Percentiles rank a stretch among this genome's conserved stretches.
Conservation (phyloP, 2,797 vertebrate species). For the Cirrhinus molitorella region DNA sequence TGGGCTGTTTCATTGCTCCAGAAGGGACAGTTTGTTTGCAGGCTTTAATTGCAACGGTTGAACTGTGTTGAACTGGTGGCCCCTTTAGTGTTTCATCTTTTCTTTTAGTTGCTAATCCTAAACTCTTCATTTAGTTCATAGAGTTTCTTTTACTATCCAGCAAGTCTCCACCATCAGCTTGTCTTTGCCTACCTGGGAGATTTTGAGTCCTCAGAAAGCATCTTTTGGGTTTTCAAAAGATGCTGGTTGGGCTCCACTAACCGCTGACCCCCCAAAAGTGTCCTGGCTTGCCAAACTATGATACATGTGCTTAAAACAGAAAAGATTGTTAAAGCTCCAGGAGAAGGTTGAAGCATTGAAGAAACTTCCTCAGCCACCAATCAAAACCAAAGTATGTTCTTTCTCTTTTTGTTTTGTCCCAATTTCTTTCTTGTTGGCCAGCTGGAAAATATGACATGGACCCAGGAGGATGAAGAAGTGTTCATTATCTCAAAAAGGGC, state of each 20-base stretch:
- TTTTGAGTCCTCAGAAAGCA: neutral
- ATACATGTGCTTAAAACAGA: neutral
- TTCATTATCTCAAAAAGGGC: neutral
- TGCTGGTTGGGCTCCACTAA: neutral
- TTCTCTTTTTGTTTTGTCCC: neutral
- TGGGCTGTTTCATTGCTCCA: neutral
- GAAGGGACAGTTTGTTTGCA: conserved; percentile 3
- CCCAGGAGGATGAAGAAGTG: neutral
- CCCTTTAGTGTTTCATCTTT: neutral
- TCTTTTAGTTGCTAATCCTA: neutral
- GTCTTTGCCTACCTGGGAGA: neutral
- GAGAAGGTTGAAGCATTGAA: neutral
- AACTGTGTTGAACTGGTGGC: neutral
- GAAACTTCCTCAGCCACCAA: neutral
- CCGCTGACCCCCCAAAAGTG: no score
- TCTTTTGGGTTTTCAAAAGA: neutral
- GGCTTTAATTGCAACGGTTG: neutral
- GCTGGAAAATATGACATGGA: conserved; percentile 3
- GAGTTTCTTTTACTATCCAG: neutral
- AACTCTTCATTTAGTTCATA: neutral
- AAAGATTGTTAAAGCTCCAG: neutral
- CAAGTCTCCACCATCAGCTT: neutral
- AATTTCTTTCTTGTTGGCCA: neutral
- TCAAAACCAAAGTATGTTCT: no score
- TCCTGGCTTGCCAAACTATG: no score